Conservation (phyloP, 2,113 vertebrate genomes). For the Antennarius striatus region DNA sequence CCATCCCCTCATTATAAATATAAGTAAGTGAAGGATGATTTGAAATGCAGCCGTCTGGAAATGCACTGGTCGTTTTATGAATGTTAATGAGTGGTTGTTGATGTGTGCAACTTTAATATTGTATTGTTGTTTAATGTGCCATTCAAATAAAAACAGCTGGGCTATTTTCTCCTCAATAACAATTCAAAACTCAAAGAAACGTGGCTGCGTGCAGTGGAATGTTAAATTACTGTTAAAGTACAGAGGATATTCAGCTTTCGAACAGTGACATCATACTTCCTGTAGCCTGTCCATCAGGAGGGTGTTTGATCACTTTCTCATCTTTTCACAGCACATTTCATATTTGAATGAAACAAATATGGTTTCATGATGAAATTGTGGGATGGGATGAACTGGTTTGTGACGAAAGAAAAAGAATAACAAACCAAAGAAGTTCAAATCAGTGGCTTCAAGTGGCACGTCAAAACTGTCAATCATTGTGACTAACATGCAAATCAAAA, state of each 20-base stretch:
- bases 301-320: no score
- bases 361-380: no score
- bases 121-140: background rate
- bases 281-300: background rate
- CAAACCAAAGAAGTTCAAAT: no score
- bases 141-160: constrained; percentile 5
- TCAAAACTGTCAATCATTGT: no score
- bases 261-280: no score
- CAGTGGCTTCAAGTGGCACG: no score
- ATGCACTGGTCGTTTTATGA: background rate
- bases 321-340: no score
- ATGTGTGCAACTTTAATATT: constrained; percentile 6
- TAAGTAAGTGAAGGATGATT: background rate
- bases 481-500: no score
- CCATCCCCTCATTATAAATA: background rate
- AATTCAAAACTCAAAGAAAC: constrained; percentile 4
- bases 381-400: no score
- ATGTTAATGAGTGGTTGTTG: constrained; percentile 2
- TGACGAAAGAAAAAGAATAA: no score
- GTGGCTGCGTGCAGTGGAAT: background rate
- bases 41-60: background rate
- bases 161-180: background rate
- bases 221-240: background rate
- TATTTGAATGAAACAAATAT: no score
- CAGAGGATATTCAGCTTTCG: background rate